phyloP scores from a whole-genome alignment of 2,888 invertebrate genomes.

The Ceratothoa steindachneri region DNA sequence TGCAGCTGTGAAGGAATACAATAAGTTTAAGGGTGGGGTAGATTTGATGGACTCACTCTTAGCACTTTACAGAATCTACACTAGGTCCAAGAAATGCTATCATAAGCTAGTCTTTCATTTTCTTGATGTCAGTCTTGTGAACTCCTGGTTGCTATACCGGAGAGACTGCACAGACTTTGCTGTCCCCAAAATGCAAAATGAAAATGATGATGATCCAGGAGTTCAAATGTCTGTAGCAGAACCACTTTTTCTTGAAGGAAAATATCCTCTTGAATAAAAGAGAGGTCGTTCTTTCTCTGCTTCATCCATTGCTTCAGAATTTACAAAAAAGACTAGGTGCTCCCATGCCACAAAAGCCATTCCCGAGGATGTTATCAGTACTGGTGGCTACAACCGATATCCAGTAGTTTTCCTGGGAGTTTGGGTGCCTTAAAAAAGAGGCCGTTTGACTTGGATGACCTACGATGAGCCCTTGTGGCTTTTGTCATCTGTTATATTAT shows the following conservation, averaged over 20 bases:
- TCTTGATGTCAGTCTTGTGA: conserved; percentile 16
- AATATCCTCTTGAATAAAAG: neutral
- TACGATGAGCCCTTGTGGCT: too few relatives aligned
- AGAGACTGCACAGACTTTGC: conserved; percentile 12
- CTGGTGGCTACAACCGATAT: too few relatives aligned
- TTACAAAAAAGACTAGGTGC: neutral
- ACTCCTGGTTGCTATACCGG: conserved; percentile 11
- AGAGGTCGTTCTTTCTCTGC: conserved; percentile 4
- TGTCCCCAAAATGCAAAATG: neutral
- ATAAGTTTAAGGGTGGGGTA: neutral
- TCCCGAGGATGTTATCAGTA: neutral
- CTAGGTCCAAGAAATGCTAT: conserved; percentile 19
- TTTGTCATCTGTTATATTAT: too few relatives aligned
- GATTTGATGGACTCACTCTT: conserved; percentile 2
- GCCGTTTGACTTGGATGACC: too few relatives aligned
- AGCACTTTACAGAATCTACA: conserved; percentile 17
- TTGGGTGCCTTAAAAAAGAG: too few relatives aligned
- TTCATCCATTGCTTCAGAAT: neutral
- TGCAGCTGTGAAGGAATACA: conserved; percentile 11
- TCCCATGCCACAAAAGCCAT: neutral
- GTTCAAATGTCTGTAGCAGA: conserved; percentile 9
- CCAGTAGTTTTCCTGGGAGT: too few relatives aligned
- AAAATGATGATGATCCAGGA: conserved; percentile 20
- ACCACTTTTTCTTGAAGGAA: conserved; percentile 8
- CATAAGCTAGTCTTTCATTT: conserved; percentile 14